Conservation (phyloP, 1,140 invertebrate species). For the Tenebrio molitor region DNA sequence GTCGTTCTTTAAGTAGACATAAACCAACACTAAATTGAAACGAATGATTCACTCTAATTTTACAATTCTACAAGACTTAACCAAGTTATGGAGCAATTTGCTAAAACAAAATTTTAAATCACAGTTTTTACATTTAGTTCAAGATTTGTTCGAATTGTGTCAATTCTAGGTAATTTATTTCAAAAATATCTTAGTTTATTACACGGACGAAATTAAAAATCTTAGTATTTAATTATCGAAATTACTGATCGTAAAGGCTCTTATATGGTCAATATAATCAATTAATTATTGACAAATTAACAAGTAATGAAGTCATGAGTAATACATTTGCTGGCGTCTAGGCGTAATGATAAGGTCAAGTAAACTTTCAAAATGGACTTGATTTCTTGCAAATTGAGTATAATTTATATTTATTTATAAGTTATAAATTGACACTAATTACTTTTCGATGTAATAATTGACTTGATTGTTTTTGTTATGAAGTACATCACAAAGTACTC, state of each 20-base stretch:
- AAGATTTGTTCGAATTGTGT: too few species aligned
- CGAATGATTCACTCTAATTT: too few species aligned
- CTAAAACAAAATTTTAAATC: too few species aligned
- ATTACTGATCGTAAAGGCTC: constrained; percentile 3
- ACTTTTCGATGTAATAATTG: not conserved
- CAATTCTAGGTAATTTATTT: too few species aligned
- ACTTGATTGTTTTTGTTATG: not conserved
- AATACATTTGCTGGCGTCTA: constrained; percentile 14
- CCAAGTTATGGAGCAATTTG: too few species aligned
- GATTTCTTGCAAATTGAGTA: too few species aligned
- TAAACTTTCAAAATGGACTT: too few species aligned
- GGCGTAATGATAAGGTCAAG: not conserved
- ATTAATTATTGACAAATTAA: constrained; percentile 38
- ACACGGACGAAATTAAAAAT: constrained; percentile 15
- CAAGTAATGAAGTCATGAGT: constrained; percentile 24
- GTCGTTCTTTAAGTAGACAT: constrained; percentile 18
- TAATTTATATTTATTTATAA: too few species aligned
- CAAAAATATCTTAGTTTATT: too few species aligned
- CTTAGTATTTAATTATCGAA: constrained; percentile 1
- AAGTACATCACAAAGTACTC: too few species aligned
- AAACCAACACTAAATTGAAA: not conserved
- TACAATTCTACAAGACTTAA: too few species aligned
- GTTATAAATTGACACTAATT: constrained; percentile 7
- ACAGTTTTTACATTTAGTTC: too few species aligned
- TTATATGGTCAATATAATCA: constrained; percentile 29